These are phyloP conservation scores for Eubasilissa regina DNA, from an alignment of 1,140 invertebrate genomes.

Conservation along the genomic window DNA sequence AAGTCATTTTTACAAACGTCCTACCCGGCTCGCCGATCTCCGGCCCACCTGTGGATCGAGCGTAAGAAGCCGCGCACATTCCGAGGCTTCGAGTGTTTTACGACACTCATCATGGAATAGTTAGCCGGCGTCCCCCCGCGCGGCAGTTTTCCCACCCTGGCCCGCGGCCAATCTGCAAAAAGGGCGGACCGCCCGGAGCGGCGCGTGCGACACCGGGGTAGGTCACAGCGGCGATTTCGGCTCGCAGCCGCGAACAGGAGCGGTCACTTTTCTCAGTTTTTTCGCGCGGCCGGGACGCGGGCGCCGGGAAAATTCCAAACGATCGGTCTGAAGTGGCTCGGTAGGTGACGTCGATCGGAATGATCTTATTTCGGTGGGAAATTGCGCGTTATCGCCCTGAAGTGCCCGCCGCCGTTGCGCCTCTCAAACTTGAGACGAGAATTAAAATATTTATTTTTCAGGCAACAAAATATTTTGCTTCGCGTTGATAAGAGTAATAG, in stretches of 20 bases:
- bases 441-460: too few relatives aligned
- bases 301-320: conserved; percentile 21
- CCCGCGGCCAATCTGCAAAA: background rate
- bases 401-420: too few relatives aligned
- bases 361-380: conserved; percentile 2
- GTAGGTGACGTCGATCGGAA: conserved; percentile 32
- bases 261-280: background rate
- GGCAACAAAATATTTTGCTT: too few relatives aligned
- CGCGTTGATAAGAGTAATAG: too few relatives aligned
- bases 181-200: too few relatives aligned
- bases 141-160: background rate
- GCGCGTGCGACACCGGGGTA: background rate
- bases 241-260: too few relatives aligned
- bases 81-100: background rate
- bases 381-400: conserved; percentile 3
- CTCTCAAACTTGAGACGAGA: too few relatives aligned
- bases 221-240: background rate
- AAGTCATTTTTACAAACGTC: background rate
- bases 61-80: conserved; percentile 14
- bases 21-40: background rate
- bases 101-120: background rate
- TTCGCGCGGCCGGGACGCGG: too few relatives aligned
- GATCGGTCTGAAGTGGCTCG: conserved; percentile 16
- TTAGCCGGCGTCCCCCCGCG: background rate
- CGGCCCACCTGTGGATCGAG: conserved; percentile 25